A percentile compares a stretch with the other conserved stretches of the same genome.
These are phyloP conservation scores for Caradrina kadenii DNA, from an alignment of 2,888 invertebrate genomes.

Conservation along the genomic window DNA sequence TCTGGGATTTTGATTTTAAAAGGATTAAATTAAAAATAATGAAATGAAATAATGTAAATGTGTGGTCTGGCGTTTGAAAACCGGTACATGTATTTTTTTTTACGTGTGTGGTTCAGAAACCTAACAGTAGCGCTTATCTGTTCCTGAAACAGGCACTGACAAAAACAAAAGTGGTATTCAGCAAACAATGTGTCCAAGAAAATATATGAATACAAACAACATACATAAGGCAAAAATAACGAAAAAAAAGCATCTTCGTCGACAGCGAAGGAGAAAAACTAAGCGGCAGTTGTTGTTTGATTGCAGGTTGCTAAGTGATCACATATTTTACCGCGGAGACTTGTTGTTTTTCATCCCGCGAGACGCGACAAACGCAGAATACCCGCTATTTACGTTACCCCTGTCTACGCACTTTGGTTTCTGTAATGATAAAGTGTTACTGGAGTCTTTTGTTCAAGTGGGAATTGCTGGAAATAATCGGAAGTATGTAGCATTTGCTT, in stretches of 20 bases:
- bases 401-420: conserved; percentile 62
- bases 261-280: conserved; percentile 80
- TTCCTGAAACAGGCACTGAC: background rate
- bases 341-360: conserved; percentile 82
- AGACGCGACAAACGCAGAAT: conserved; percentile 67
- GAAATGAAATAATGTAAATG: too few relatives aligned
- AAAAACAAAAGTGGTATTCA: background rate
- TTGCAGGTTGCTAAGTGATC: conserved; percentile 90
- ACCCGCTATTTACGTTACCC: conserved; percentile 63
- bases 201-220: conserved; percentile 21
- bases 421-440: conserved; percentile 52
- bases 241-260: conserved; percentile 68
- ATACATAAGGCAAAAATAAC: conserved; percentile 43
- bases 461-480: conserved; percentile 1
- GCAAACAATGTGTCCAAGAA: conserved; percentile 2
- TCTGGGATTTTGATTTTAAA: conserved; percentile 20
- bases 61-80: background rate
- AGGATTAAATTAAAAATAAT: background rate
- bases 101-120: background rate
- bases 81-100: background rate
- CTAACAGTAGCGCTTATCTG: background rate
- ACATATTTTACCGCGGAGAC: conserved; percentile 85
- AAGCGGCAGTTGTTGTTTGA: conserved; percentile 83
- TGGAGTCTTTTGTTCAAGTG: conserved; percentile 14
- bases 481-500: background rate